phyloP scores from a whole-genome alignment of 2,113 vertebrate genomes.

The Caretta caretta region DNA sequence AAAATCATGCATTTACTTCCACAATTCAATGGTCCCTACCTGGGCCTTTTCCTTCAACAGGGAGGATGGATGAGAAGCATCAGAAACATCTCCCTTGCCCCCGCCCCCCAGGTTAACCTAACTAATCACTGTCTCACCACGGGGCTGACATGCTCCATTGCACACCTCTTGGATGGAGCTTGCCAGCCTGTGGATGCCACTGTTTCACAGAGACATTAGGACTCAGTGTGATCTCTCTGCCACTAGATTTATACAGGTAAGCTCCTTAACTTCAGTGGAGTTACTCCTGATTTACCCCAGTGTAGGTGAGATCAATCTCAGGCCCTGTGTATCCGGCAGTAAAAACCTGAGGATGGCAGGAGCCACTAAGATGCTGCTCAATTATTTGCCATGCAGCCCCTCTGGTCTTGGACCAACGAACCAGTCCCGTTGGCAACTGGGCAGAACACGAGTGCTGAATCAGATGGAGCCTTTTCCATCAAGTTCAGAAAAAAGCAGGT shows the following conservation, averaged over 20 bases:
- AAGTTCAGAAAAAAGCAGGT: not conserved
- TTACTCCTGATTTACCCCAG: not conserved
- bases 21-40: too few species aligned
- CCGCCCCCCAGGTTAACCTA: not conserved
- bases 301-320: not conserved
- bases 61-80: too few species aligned
- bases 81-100: too few species aligned
- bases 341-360: not conserved
- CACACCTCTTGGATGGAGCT: not conserved
- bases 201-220: not conserved
- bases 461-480: not conserved
- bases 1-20: too few species aligned
- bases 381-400: not conserved
- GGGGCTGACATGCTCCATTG: not conserved
- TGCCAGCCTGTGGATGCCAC: not conserved
- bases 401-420: not conserved
- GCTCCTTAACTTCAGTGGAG: not conserved
- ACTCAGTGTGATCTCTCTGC: not conserved
- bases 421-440: not conserved
- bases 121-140: not conserved
- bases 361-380: not conserved
- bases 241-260: not conserved
- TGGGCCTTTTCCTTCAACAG: too few species aligned
- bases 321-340: not conserved
- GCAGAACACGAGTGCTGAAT: not conserved